phyloP scores from a whole-genome alignment of 2,888 invertebrate genomes.

The Hydroisotoma schaefferi region DNA sequence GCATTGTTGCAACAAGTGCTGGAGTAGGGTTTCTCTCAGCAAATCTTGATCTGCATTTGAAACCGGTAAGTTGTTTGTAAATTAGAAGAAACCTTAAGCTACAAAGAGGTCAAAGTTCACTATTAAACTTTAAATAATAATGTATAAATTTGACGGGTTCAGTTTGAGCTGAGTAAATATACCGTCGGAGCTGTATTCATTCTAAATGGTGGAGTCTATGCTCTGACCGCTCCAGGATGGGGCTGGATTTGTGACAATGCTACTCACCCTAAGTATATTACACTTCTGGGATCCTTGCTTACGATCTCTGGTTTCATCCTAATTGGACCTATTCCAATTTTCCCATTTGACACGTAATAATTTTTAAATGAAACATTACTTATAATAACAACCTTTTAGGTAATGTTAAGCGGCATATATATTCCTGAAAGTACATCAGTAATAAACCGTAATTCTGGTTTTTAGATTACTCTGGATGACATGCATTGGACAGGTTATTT shows the following conservation, averaged over 20 bases:
- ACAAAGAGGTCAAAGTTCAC: too few relatives aligned
- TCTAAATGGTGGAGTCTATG: slow-evolving; percentile 77
- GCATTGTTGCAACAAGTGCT: slow-evolving; percentile 72
- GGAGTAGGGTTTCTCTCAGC: slow-evolving; percentile 85
- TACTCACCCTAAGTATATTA: slow-evolving; percentile 65
- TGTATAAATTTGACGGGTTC: background rate
- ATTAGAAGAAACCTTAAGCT: too few relatives aligned
- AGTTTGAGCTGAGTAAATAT: slow-evolving; percentile 67
- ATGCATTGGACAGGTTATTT: slow-evolving; percentile 67
- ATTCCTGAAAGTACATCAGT: background rate
- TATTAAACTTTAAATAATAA: background rate
- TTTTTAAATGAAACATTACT: background rate
- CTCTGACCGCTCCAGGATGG: slow-evolving; percentile 72
- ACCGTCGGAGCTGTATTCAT: slow-evolving; percentile 76
- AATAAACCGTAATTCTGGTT: background rate
- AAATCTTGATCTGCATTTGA: slow-evolving; percentile 81
- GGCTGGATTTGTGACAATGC: slow-evolving; percentile 75
- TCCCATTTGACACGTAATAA: slow-evolving; percentile 62
- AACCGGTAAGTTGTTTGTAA: slow-evolving; percentile 58
- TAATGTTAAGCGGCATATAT: background rate
- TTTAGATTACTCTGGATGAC: slow-evolving; percentile 64
- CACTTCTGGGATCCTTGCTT: slow-evolving; percentile 64
- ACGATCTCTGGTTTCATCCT: slow-evolving; percentile 67
- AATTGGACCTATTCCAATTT: slow-evolving; percentile 75
- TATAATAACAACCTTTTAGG: background rate